Evolutionary conservation across 2,797 vertebrate species (phyloP), one percentile per base, ranked within the genome.

Genomic region (Danio albolineatus): DNA sequence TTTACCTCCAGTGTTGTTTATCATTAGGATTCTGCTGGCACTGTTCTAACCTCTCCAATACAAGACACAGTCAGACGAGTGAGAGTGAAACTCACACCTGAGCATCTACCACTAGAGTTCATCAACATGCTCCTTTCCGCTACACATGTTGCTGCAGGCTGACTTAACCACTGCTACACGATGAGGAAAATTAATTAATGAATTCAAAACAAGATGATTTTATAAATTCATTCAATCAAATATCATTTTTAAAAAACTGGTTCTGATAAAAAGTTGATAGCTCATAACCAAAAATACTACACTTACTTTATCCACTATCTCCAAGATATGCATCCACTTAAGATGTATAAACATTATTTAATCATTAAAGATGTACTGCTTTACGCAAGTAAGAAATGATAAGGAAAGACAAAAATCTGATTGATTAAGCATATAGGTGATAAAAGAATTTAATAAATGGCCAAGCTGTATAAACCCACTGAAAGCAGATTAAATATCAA

Each of bases 1-100:
- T 94, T 94, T 93, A 91, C 90, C 83, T 90, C 84, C 90, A 90
- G 88, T 91, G 91, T 91, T 92, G 91, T 94, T 93, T 92, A 91
- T 93, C 91, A 91, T 91, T 87, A 89, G 84, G 87, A 89, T 83
- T 80, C 86, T 82, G 82, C 81, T 61, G 75, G 77, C 85, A 83
- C 75, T 72, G 61, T 72, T 84, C 81, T 51, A 84, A 83, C 69
- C 76, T 44, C 53, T 9, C 19, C 17, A 5, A 57, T 62, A 41
- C 51, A 28, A 83, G 84, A 82, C 83, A 86, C 83, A 88, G 64
- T 76, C 73, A 75, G 59, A 17, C 38, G 13, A 51, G 48, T 28
- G 48, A 86, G 28, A 51, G 4, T 4, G 48, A 86, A 78, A 80
- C 49, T 56, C 36, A 39, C 19, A 67, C 65, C 61, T 44, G 49